Conservation (phyloP, 2,797 vertebrate species). For the Pipistrellus kuhlii region DNA sequence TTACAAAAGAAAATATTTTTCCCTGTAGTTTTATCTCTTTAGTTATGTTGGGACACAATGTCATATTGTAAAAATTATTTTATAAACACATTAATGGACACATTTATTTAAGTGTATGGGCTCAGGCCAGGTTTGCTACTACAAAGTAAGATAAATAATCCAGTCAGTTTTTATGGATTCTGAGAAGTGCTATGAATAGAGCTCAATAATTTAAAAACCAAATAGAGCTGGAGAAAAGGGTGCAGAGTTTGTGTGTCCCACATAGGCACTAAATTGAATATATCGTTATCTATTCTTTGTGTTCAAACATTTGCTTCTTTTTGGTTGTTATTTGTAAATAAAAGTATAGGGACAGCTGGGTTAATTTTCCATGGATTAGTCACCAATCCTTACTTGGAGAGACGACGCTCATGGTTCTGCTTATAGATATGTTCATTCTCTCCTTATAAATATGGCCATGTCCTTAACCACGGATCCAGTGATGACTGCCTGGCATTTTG, state of each 20-base stretch:
- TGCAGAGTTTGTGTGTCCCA: not conserved
- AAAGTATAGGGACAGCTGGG: not conserved
- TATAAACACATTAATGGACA: not conserved
- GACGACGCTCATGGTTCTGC: not conserved
- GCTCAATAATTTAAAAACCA: not conserved
- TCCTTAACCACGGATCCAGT: not conserved
- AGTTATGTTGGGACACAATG: not conserved
- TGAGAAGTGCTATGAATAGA: not conserved
- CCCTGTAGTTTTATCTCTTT: not conserved
- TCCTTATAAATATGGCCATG: not conserved
- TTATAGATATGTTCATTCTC: not conserved
- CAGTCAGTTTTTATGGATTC: constrained; percentile 6
- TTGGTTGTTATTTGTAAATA: not conserved
- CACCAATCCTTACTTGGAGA: not conserved
- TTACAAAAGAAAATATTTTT: constrained; percentile 2
- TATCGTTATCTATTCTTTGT: not conserved
- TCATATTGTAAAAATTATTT: constrained; percentile 39
- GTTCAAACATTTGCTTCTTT: not conserved
- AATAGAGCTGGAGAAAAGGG: not conserved
- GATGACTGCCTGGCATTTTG: not conserved
- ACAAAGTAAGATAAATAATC: not conserved
- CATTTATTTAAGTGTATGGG: not conserved
- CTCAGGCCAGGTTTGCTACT: not conserved
- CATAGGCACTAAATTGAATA: not conserved
- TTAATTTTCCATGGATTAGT: not conserved